A percentile compares a stretch with the other conserved stretches of the same genome.
phyloP scores from a whole-genome alignment of 1,140 invertebrate species.

The Acromyrmex echinatior region DNA sequence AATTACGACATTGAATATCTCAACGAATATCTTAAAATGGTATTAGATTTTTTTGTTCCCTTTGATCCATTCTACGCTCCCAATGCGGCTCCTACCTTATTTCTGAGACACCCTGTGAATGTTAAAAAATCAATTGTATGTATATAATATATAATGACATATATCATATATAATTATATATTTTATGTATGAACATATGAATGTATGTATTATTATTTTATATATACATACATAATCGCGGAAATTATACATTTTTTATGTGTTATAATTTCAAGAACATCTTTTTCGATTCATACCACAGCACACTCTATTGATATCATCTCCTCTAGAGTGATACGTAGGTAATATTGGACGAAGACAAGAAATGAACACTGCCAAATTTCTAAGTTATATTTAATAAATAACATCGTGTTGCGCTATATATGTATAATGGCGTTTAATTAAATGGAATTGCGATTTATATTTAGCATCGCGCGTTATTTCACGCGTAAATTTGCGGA shows the following conservation, averaged over 20 bases:
- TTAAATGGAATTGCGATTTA: constrained; percentile 56
- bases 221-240: neutral
- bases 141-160: too few relatives aligned
- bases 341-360: constrained; percentile 71
- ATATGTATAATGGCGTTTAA: constrained; percentile 47
- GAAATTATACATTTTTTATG: neutral
- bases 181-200: too few relatives aligned
- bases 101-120: too few relatives aligned
- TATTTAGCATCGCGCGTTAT: constrained; percentile 40
- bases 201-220: too few relatives aligned
- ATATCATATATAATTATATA: too few relatives aligned
- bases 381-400: constrained; percentile 79
- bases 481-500: constrained; percentile 31
- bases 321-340: constrained; percentile 58
- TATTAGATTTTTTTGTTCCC: too few relatives aligned
- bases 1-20: too few relatives aligned
- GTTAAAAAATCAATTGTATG: too few relatives aligned
- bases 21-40: too few relatives aligned
- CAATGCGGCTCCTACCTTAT: too few relatives aligned
- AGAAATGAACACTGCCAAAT: constrained; percentile 81
- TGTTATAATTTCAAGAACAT: constrained; percentile 1
- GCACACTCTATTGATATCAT: constrained; percentile 26
- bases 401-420: constrained; percentile 62
- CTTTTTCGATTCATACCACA: constrained; percentile 59
- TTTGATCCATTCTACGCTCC: too few relatives aligned